These are phyloP conservation scores for Aythya fuligula DNA, from an alignment of 2,797 vertebrate species.

Conservation along the genomic window DNA sequence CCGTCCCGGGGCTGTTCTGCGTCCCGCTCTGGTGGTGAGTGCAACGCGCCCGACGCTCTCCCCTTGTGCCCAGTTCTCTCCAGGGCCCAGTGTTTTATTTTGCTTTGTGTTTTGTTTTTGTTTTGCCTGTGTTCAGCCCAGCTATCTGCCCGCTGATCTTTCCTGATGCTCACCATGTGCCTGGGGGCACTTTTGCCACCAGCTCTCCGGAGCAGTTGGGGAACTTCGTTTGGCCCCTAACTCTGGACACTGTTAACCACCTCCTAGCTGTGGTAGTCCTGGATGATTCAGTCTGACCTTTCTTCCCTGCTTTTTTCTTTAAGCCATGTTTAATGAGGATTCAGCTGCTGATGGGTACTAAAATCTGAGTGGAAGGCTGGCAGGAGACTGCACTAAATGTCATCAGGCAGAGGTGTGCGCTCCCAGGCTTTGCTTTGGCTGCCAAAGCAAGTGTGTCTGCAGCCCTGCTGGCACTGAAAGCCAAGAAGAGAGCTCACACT, in stretches of 20 bases:
- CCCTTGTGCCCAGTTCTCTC: too few relatives aligned
- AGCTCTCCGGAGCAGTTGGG: neutral
- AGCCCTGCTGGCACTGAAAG: neutral
- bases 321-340: neutral
- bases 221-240: neutral
- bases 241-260: neutral
- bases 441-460: neutral
- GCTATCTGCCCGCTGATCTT: neutral
- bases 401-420: neutral
- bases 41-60: neutral
- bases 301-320: neutral
- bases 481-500: neutral
- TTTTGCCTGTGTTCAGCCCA: neutral
- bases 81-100: neutral
- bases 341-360: neutral
- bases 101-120: neutral
- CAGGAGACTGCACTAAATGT: neutral
- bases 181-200: neutral
- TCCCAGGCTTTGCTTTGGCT: neutral
- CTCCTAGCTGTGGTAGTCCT: neutral
- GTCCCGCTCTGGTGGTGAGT: constrained; percentile 93
- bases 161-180: neutral
- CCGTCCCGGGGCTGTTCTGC: constrained; percentile 81
- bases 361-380: neutral
- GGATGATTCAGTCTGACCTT: neutral